Evolutionary conservation across 64 coral and sea anemone genomes (phyloP), one percentile per base, ranked within the genome.

Genomic region (Trachythela sp.): DNA sequence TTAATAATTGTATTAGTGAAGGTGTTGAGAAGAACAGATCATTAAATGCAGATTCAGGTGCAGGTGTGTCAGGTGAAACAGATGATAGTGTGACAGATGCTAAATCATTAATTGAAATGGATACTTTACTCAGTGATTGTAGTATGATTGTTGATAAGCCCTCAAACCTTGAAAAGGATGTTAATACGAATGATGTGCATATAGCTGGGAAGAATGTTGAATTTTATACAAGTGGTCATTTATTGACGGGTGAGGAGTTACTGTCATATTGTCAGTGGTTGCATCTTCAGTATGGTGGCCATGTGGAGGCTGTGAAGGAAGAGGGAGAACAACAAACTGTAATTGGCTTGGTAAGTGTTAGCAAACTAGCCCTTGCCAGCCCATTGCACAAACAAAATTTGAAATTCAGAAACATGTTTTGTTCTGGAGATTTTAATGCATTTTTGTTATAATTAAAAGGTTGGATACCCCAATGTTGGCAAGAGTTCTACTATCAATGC

Each of bases 401-500:
- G n/a, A n/a, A n/a, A n/a, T n/a, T n/a, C n/a, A n/a, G n/a, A n/a
- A n/a, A n/a, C n/a, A n/a, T n/a, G n/a, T n/a, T n/a, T n/a, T n/a
- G n/a, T n/a, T n/a, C n/a, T n/a, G n/a, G n/a, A n/a, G n/a, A n/a
- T n/a, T n/a, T n/a, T n/a, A n/a, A n/a, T n/a, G n/a, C n/a, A n/a
- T n/a, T n/a, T n/a, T n/a, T n/a, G 2, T 68, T 22, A 14, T 68
- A 68, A 68, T n/a, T 70, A 9, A 4, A 67, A 99, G 96, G 91
- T 99, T 95, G 96, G 96, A 8, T 99, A 99, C 87, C 96, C 96
- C 2, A 99, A 99, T 93, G 96, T 99, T 15, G 96, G 96, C 0
- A 99, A 99, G 86, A 99, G 96, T 56, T 99, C 96, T 39, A 94
- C 96, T 15, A 99, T 99, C 36, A 99, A 99, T 86, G 89, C 96